Evolutionary conservation across 1,140 invertebrate genomes (phyloP).

Genomic region (Dreissena rostriformis): DNA sequence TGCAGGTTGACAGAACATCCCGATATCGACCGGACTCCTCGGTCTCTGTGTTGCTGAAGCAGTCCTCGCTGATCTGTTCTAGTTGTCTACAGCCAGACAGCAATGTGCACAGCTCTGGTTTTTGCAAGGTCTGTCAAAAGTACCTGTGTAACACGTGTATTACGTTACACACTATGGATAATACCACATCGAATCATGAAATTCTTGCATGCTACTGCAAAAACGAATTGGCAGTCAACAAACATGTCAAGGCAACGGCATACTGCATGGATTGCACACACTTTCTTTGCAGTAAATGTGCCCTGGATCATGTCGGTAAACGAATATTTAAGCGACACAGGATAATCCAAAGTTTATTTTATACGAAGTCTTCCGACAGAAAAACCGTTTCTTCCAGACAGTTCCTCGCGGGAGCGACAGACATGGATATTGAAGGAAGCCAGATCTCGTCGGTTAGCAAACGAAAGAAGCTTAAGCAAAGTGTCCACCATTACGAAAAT

Average conservation of each 20-base stretch:
- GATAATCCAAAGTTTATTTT: slow-evolving; percentile 38
- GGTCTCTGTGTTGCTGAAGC: not conserved
- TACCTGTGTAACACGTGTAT: slow-evolving; percentile 40
- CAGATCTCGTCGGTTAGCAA: not conserved
- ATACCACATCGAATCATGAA: slow-evolving; percentile 13
- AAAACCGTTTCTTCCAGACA: not conserved
- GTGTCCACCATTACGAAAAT: not conserved
- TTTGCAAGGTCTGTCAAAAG: slow-evolving; percentile 27
- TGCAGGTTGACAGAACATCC: not conserved
- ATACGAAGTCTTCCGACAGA: slow-evolving; percentile 7
- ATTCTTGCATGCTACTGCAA: slow-evolving; percentile 31
- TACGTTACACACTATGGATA: not conserved
- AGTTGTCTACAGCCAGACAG: slow-evolving; percentile 31
- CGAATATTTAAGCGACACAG: slow-evolving; percentile 25
- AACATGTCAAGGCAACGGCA: slow-evolving; percentile 31
- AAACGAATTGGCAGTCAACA: slow-evolving; percentile 27
- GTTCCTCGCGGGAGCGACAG: not conserved
- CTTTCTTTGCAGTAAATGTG: slow-evolving; percentile 41
- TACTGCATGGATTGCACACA: slow-evolving; percentile 26
- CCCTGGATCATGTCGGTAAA: slow-evolving; percentile 21
- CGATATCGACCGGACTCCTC: not conserved
- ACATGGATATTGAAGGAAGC: not conserved
- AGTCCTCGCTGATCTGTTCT: slow-evolving; percentile 27
- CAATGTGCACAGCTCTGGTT: slow-evolving; percentile 26
- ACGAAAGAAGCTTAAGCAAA: slow-evolving; percentile 5